These are phyloP conservation scores for Pycnonotus jocosus DNA, from an alignment of 2,113 vertebrate species.

Conservation along the genomic window DNA sequence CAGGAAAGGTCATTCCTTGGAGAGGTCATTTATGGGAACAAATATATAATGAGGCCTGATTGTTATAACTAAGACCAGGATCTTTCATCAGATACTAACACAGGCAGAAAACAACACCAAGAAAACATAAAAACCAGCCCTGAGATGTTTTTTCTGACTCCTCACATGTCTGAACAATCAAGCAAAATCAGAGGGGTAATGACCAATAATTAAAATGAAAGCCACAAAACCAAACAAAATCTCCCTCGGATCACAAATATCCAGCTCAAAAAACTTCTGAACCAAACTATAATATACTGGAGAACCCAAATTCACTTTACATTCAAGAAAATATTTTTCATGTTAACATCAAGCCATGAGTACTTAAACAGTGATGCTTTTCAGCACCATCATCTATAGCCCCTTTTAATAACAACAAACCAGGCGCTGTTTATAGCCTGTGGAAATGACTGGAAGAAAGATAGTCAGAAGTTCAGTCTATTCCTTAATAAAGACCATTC, in stretches of 20 bases:
- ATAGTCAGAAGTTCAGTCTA: constrained; percentile 57
- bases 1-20: background rate
- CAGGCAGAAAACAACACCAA: background rate
- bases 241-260: background rate
- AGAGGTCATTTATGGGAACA: background rate
- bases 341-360: constrained; percentile 1
- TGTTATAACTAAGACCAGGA: background rate
- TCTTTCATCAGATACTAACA: background rate
- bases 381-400: constrained; percentile 14
- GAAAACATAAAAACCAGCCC: background rate
- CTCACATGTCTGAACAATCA: background rate
- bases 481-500: constrained; percentile 59
- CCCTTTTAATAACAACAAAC: constrained; percentile 53
- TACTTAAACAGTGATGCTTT: constrained; percentile 46
- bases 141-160: background rate
- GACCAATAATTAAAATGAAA: background rate
- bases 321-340: constrained; percentile 41
- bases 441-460: constrained; percentile 58
- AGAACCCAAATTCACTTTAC: background rate
- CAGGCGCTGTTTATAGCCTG: constrained; percentile 59
- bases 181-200: background rate
- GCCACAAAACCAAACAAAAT: background rate
- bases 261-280: background rate
- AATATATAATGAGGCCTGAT: background rate
- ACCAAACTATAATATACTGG: background rate